Evolutionary conservation across 1,140 invertebrate genomes (phyloP), one percentile per base, ranked within the genome.

Genomic region (Drosophila nigrodunni): DNA sequence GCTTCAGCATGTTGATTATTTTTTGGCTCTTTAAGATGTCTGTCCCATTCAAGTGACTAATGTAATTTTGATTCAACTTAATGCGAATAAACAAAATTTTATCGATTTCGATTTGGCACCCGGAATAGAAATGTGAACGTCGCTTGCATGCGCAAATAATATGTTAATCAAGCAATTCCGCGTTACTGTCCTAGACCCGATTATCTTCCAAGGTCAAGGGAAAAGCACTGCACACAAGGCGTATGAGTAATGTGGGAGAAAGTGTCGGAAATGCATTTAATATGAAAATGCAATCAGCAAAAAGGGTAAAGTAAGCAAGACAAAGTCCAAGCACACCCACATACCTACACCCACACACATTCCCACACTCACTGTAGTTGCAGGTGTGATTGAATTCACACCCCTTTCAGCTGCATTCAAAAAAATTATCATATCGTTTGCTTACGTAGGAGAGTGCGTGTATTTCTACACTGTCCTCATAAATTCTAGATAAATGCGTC

Each of bases 221-320:
- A 30, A 30, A 30, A 30, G 25, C 3, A 71, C 68, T 66, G 60
- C 9, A 47, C 52, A 71, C 62, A 54, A 8, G 77, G 62, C 80
- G 83, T 67, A 88, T 87, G 76, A 71, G 83, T 70, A 88, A 87
- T 88, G 54, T 65, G 44, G 55, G 62, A 57, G 25, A 52, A 18
- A 1, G 13, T 15, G 30, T 59, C 46, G 10, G 10, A 15, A 49
- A 9, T 52, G 57, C 57, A 89, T 85, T 76, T 73, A 52, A 66
- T 80, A 80, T 85, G 80, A 80, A 88, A 88, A 89, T 89, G 83
- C 85, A 88, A 88, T 88, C 83, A 88, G 44, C 37, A 50, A 85
- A 88, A 88, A 89, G 77, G 83, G 83, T 66, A 43, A 15, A 46
- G 9, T 35, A 41, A 46, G 25, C 35, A 46, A 66, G 64, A 47